Evolutionary conservation across 1,140 invertebrate species (phyloP), one percentile per base, ranked within the genome.

Genomic region (Anastrepha obliqua): DNA sequence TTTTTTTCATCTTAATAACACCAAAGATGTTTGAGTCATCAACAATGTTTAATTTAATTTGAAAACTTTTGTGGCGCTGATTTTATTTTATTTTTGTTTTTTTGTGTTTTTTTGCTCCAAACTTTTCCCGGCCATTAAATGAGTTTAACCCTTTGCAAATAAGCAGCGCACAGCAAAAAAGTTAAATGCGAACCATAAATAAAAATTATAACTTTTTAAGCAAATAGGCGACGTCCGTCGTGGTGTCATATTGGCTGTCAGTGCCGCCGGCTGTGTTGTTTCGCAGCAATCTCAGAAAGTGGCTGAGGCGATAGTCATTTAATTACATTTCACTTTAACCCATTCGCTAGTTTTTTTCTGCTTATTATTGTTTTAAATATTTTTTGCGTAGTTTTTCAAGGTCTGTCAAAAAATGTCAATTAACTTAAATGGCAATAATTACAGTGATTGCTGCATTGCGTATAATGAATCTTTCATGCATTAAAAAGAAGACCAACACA

Each of bases 21-120:
- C 13, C 67, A 8, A 74, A 47, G 39, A 47, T 74, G 67, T 42
- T 15, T 74, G 67, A 74, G 67, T 74, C 67, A 74, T 74, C 67
- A 74, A 74, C 67, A 74, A 74, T 74, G 44, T 74, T 74, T 74
- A 74, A 74, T 74, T 74, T 74, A 74, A 74, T 74, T 74, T 74
- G 67, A 74, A 74, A 74, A 74, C 39, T 74, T 74, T 74, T 42
- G 15, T 74, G 67, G 67, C 67, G 67, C 67, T 13, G 39, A 44
- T 42, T 39, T 74, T 74, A 74, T 15, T 11, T 62, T 0, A 5
- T 62, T 62, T 62, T 13, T 62, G 7, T 62, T 62, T 62, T n/a
- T 15, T 17, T n/a, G 9, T 62, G 4, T 62, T 17, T 74, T 74
- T 47, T 74, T 47, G 67, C 42, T 74, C 9, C 29, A 74, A 74